These are phyloP conservation scores for Pyrrhura leucotis DNA, from an alignment of 2,797 vertebrate genomes.

Conservation along the genomic window DNA sequence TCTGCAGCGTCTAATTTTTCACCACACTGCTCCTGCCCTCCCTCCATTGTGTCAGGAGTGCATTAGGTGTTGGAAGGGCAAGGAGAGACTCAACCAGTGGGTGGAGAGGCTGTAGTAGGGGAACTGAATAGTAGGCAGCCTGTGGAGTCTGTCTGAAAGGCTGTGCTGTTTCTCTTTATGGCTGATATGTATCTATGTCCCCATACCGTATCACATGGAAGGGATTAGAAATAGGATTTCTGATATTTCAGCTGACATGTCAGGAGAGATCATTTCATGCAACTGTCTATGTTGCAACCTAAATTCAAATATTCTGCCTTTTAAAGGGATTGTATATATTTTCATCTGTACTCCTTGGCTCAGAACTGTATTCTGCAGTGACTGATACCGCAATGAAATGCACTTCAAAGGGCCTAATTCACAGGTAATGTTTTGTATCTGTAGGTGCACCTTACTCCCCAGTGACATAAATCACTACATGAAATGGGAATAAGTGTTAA, in stretches of 20 bases:
- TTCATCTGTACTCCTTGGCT: background rate
- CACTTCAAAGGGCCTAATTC: background rate
- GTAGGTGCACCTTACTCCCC: background rate
- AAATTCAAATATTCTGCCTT: constrained; percentile 26
- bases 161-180: background rate
- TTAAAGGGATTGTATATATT: constrained; percentile 2
- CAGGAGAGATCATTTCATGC: constrained; percentile 26
- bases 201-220: background rate
- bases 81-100: constrained; percentile 49
- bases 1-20: constrained; percentile 65
- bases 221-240: constrained; percentile 51
- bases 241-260: constrained; percentile 56
- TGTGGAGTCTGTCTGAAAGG: background rate
- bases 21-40: constrained; percentile 42
- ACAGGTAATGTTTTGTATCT: background rate
- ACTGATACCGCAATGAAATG: background rate
- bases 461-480: background rate
- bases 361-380: background rate
- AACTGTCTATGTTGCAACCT: constrained; percentile 2
- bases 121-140: background rate
- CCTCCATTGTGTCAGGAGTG: constrained; percentile 69
- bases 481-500: background rate
- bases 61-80: constrained; percentile 69
- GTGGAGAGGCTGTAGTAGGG: background rate
- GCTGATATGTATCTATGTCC: background rate